Percentiles rank a stretch among this genome's conserved stretches.
Conservation (phyloP, 2,113 vertebrate genomes). For the Antechinus flavipes region DNA sequence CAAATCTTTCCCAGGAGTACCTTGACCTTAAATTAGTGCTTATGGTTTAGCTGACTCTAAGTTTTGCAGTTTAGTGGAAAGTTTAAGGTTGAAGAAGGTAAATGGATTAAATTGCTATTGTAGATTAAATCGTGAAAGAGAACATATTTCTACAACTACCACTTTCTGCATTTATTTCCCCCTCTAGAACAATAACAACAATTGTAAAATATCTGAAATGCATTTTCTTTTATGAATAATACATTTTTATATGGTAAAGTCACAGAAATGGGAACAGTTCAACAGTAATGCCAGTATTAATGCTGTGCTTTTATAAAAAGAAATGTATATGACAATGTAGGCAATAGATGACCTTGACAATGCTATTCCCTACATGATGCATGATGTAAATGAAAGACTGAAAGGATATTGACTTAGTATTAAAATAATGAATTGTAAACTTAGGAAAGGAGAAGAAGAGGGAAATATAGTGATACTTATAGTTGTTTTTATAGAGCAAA, state of each 20-base stretch:
- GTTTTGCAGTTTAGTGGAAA: slow-evolving; percentile 76
- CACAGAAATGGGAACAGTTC: slow-evolving; percentile 65
- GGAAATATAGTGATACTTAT: slow-evolving; percentile 39
- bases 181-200: slow-evolving; percentile 80
- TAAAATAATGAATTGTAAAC: slow-evolving; percentile 55
- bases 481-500: slow-evolving; percentile 42
- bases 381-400: slow-evolving; percentile 21
- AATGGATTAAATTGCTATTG: slow-evolving; percentile 77
- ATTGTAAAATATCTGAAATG: slow-evolving; percentile 77
- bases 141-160: slow-evolving; percentile 70
- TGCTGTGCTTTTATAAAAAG: slow-evolving; percentile 51
- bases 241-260: slow-evolving; percentile 79
- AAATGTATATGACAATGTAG: slow-evolving; percentile 10
- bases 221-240: slow-evolving; percentile 80
- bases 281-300: slow-evolving; percentile 48
- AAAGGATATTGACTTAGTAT: slow-evolving; percentile 42
- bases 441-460: slow-evolving; percentile 56
- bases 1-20: slow-evolving; percentile 76
- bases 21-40: slow-evolving; percentile 83
- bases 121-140: slow-evolving; percentile 76
- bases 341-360: slow-evolving; percentile 54
- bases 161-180: slow-evolving; percentile 78
- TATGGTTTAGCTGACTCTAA: slow-evolving; percentile 78
- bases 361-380: slow-evolving; percentile 28
- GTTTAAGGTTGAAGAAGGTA: slow-evolving; percentile 78